Conservation (phyloP, 35 echinoderm and acorn worm genomes). For the Apostichopus japonicus region DNA sequence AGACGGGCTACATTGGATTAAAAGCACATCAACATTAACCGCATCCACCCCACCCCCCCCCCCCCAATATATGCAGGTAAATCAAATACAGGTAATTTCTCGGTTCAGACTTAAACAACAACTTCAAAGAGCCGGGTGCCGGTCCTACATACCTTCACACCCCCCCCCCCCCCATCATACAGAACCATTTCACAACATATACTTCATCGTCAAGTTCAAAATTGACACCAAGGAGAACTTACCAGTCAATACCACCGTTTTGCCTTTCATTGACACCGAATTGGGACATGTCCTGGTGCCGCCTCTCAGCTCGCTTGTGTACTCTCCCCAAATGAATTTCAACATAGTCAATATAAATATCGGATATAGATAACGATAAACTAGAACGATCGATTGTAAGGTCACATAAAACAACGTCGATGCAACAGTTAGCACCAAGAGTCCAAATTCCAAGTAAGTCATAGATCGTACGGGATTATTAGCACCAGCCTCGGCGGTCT, state of each 20-base stretch:
- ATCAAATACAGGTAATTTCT: too few relatives aligned
- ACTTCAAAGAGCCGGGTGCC: too few relatives aligned
- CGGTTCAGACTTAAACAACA: too few relatives aligned
- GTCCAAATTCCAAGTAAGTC: constrained; percentile 38
- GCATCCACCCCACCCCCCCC: too few relatives aligned
- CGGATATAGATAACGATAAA: constrained; percentile 12
- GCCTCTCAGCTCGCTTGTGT: constrained; percentile 28
- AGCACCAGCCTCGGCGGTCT: neutral
- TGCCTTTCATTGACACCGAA: constrained; percentile 14
- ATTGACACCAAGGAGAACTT: neutral
- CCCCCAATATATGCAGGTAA: too few relatives aligned
- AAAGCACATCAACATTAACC: too few relatives aligned
- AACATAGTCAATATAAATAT: constrained; percentile 10
- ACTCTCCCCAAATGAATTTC: constrained; percentile 32
- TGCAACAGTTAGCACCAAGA: neutral
- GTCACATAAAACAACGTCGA: neutral
- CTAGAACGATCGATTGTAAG: neutral
- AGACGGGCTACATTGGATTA: too few relatives aligned
- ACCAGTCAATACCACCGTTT: constrained; percentile 59
- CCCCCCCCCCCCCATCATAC: too few relatives aligned
- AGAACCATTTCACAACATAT: too few relatives aligned
- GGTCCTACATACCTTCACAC: too few relatives aligned
- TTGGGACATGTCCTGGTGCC: constrained; percentile 28
- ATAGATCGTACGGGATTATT: neutral
- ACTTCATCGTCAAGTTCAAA: too few relatives aligned